Base-by-base conservation (phyloP, 2,797 vertebrate species). In the Sandelia bainsii region DNA sequence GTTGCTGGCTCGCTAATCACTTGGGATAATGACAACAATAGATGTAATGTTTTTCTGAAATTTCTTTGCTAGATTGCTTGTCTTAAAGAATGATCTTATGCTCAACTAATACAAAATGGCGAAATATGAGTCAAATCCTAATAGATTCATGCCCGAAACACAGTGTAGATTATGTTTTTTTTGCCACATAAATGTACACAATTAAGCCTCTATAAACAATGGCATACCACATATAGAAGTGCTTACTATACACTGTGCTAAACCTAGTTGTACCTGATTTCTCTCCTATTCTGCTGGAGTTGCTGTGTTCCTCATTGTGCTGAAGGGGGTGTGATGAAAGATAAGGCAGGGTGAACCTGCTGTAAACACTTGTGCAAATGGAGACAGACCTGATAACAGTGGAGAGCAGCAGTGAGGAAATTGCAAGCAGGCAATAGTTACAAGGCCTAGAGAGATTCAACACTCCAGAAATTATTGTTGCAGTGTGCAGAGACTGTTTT, bases 321-420 rank as follows among this genome's bases (percentile, higher is more conserved):
- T 54, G 69, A 76, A 82, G 66, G 61, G 84, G 81, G 75, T 80
- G 73, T 51, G 82, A 91, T 90, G 74, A 69, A 74, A 84, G 86
- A 91, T 90, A 92, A 86, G 78, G 71, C 52, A 17, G 54, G 49
- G 44, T 72, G 62, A 82, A 72, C 49, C 68, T 83, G 88, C 79
- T 82, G 82, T 86, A 88, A 87, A 91, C 87, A 88, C 84, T 88
- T 87, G 79, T 90, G 81, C 50, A 75, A 85, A 82, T 73, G 71
- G 80, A 88, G 82, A 82, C 81, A 71, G 85, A 82, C 80, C 86
- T 81, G 90, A 92, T 89, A 92, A 90, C 72, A 75, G 72, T 80
- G 52, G 66, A 79, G 76, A 89, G 87, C 85, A 75, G 80, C 66
- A 37, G 67, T 52, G 77, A 87, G 87, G 85, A 90, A 90, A 92